These are phyloP conservation scores for Tipula unca DNA, from an alignment of 2,888 invertebrate species.

Conservation along the genomic window DNA sequence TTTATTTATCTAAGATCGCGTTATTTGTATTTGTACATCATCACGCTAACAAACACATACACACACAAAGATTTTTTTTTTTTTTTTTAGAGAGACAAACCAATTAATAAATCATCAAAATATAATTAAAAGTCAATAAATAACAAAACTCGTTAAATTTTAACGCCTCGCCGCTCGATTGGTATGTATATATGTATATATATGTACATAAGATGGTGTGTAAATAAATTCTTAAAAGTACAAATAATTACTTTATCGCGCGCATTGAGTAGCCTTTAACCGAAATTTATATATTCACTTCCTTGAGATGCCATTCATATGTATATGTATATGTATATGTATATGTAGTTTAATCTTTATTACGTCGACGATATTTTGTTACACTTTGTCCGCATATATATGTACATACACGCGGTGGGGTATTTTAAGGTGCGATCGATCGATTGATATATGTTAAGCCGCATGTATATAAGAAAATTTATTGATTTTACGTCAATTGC, in stretches of 20 bases:
- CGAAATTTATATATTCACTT: neutral
- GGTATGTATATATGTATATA: too few relatives aligned
- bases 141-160: neutral
- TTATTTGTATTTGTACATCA: neutral
- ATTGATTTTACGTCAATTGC: neutral
- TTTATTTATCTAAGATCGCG: neutral
- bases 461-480: neutral
- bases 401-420: neutral
- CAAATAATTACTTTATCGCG: neutral
- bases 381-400: neutral
- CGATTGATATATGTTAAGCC: neutral
- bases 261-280: neutral
- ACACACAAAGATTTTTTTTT: neutral
- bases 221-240: neutral
- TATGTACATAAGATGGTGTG: neutral
- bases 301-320: neutral
- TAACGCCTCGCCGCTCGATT: neutral
- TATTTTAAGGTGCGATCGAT: neutral
- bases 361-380: neutral
- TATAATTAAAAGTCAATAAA: neutral
- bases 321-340: too few relatives aligned
- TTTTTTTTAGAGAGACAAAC: neutral
- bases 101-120: neutral
- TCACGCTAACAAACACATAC: neutral
- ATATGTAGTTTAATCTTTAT: too few relatives aligned